Evolutionary conservation across 2,888 invertebrate genomes (phyloP).

Genomic region (Drosophila barbarae): DNA sequence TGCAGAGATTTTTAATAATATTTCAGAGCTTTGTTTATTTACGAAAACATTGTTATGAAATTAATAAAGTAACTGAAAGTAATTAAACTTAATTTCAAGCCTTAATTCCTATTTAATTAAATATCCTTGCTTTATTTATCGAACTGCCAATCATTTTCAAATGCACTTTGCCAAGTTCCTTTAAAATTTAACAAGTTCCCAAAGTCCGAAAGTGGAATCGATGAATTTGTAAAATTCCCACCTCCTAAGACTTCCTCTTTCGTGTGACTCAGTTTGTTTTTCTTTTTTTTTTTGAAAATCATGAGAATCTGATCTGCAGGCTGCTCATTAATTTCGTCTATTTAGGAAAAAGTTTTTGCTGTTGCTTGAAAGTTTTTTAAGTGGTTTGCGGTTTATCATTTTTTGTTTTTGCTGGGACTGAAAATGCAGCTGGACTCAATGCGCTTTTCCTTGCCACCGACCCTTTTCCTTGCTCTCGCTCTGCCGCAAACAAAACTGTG

Average conservation of each 20-base stretch:
- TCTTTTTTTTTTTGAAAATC: neutral
- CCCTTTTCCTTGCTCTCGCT: constrained; percentile 3
- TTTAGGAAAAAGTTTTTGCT: constrained; percentile 59
- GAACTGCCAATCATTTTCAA: neutral
- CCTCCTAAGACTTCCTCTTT: neutral
- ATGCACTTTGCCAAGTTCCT: neutral
- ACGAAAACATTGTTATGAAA: neutral
- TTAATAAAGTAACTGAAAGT: neutral
- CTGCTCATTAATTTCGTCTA: constrained; percentile 68
- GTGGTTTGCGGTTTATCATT: constrained; percentile 69
- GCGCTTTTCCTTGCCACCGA: constrained; percentile 15
- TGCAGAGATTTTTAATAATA: neutral
- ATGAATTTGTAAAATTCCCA: constrained; percentile 12
- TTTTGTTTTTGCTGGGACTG: constrained; percentile 44
- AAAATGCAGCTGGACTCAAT: constrained; percentile 52
- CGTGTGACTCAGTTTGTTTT: constrained; percentile 1
- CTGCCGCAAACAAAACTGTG: constrained; percentile 63
- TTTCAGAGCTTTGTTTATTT: neutral
- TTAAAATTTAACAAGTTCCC: neutral
- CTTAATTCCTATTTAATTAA: neutral
- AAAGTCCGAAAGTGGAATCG: constrained; percentile 12
- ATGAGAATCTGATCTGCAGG: constrained; percentile 25
- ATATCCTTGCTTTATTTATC: neutral
- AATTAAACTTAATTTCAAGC: neutral
- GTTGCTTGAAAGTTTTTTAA: constrained; percentile 58